A percentile compares a stretch with the other conserved stretches of the same genome.
Conservation (phyloP, 2,888 invertebrate genomes). For the Metopia argyrocephala region DNA sequence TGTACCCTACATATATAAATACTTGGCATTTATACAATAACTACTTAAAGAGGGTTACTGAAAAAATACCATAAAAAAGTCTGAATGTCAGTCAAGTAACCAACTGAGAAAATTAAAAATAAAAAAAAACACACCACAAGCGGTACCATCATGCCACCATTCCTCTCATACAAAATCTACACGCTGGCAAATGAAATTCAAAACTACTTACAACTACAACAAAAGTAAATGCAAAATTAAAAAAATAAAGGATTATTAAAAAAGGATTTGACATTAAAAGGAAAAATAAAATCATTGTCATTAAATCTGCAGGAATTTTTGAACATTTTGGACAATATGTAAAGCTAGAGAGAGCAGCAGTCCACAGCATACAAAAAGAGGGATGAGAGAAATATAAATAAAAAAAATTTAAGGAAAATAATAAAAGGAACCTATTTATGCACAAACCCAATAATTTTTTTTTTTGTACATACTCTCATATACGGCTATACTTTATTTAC, state of each 20-base stretch:
- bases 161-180: slow-evolving; percentile 20
- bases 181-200: slow-evolving; percentile 27
- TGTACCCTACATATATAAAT: no score
- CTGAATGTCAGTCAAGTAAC: slow-evolving; percentile 24
- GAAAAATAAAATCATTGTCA: slow-evolving; percentile 53
- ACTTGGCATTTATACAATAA: slow-evolving; percentile 18
- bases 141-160: slow-evolving; percentile 59
- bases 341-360: no score
- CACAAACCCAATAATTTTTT: no score
- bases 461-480: no score
- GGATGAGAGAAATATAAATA: no score
- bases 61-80: not conserved
- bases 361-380: no score
- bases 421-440: no score
- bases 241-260: slow-evolving; percentile 59
- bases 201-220: not conserved
- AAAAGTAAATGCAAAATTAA: slow-evolving; percentile 28
- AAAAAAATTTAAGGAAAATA: no score
- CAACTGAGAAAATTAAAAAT: slow-evolving; percentile 64
- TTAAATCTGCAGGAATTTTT: slow-evolving; percentile 64
- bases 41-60: slow-evolving; percentile 13
- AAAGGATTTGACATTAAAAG: slow-evolving; percentile 45
- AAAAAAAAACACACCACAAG: slow-evolving; percentile 65
- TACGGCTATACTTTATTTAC: no score
- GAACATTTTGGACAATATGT: no score